Conservation (phyloP, 2,113 vertebrate species). For the Aviceda subcristata region DNA sequence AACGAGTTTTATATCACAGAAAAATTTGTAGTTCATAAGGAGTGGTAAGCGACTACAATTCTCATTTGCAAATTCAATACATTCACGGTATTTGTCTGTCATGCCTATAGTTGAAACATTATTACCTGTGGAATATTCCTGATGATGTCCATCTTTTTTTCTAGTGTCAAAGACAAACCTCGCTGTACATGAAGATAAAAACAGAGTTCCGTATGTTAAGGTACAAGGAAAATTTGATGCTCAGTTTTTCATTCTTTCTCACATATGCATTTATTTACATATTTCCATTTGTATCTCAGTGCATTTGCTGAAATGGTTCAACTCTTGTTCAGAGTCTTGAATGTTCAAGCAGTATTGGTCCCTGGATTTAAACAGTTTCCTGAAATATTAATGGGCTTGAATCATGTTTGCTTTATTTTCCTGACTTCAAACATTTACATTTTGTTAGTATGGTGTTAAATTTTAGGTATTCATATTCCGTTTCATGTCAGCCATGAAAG, state of each 20-base stretch:
- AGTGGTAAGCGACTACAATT: background rate
- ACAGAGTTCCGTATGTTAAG: conserved; percentile 89
- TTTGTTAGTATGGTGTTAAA: background rate
- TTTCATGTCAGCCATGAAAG: background rate
- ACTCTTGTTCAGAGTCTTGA: background rate
- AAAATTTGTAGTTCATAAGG: rapidly evolving
- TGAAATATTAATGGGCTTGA: conserved; percentile 15
- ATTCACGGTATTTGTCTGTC: background rate
- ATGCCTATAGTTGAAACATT: background rate
- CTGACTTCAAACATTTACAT: background rate
- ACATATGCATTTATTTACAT: background rate
- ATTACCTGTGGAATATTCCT: background rate
- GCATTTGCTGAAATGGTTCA: background rate
- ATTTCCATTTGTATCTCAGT: background rate
- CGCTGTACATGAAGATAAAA: conserved; percentile 88
- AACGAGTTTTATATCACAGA: background rate
- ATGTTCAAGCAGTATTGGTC: background rate
- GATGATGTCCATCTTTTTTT: background rate
- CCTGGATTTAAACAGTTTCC: background rate
- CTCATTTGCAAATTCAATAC: background rate
- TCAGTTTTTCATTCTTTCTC: background rate
- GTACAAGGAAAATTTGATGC: conserved; percentile 51
- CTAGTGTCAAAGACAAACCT: conserved; percentile 88
- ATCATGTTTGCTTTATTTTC: background rate
- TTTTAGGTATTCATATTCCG: background rate